Evolutionary conservation across 1,140 invertebrate genomes (phyloP).

Genomic region (Agrypnia vestita): DNA sequence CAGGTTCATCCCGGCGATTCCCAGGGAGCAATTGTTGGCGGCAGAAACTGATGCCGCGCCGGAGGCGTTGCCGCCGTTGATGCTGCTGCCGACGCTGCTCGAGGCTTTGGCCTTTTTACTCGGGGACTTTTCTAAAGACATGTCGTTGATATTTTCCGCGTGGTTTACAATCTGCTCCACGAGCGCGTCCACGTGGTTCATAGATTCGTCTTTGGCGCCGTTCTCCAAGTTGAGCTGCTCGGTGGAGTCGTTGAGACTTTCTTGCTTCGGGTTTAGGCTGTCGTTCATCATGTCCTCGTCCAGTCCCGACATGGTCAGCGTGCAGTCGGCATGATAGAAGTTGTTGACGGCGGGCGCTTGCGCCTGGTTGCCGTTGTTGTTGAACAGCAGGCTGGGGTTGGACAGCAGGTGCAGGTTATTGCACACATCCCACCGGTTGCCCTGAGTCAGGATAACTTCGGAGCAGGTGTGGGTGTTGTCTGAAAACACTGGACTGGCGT

Average conservation of each 20-base stretch:
- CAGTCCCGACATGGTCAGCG: constrained; percentile 74
- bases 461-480: constrained; percentile 71
- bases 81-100: not conserved
- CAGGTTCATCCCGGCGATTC: constrained; percentile 59
- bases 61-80: constrained; percentile 24
- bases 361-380: constrained; percentile 47
- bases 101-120: constrained; percentile 22
- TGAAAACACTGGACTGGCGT: constrained; percentile 53
- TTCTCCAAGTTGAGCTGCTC: constrained; percentile 26
- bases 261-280: constrained; percentile 63
- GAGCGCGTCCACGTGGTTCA: constrained; percentile 35
- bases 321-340: constrained; percentile 69
- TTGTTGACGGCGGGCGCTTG: constrained; percentile 64
- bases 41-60: constrained; percentile 2
- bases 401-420: constrained; percentile 75
- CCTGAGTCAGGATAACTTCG: constrained; percentile 71
- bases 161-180: constrained; percentile 8
- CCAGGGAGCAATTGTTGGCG: constrained; percentile 5
- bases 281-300: constrained; percentile 73
- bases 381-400: constrained; percentile 72
- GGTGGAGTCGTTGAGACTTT: not conserved
- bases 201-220: constrained; percentile 14
- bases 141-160: not conserved
- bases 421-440: constrained; percentile 75
- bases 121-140: constrained; percentile 27